A percentile compares a stretch with the other conserved stretches of the same genome.
Conservation (phyloP, 2,888 invertebrate species). For the Agapetus fuscipes region DNA sequence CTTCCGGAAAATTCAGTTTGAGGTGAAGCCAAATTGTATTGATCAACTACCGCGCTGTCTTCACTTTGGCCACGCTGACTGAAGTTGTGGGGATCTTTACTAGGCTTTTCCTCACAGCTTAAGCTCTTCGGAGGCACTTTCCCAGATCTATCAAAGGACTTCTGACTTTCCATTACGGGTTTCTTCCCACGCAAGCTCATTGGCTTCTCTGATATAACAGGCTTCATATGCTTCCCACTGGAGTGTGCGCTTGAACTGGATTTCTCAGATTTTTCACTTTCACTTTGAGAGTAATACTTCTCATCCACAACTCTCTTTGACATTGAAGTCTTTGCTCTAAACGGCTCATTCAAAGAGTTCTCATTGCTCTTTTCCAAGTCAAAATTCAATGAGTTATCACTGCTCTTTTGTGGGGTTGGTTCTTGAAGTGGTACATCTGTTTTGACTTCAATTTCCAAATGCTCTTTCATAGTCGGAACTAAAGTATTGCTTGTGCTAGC, state of each 20-base stretch:
- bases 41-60: constrained; percentile 37
- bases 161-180: constrained; percentile 22
- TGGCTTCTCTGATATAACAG: constrained; percentile 32
- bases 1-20: constrained; percentile 48
- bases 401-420: not conserved
- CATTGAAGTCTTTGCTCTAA: constrained; percentile 18
- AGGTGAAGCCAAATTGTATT: constrained; percentile 37
- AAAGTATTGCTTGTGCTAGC: constrained; percentile 70
- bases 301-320: constrained; percentile 28
- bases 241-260: constrained; percentile 44
- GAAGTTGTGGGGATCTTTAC: constrained; percentile 39
- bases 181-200: constrained; percentile 7
- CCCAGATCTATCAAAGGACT: constrained; percentile 33
- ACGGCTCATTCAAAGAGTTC: constrained; percentile 6
- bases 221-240: constrained; percentile 36
- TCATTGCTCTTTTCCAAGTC: constrained; percentile 10
- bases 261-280: constrained; percentile 45
- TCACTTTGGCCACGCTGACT: constrained; percentile 51
- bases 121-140: constrained; percentile 42
- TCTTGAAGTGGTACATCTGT: constrained; percentile 3
- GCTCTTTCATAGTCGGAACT: constrained; percentile 50
- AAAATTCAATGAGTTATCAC: not conserved
- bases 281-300: constrained; percentile 33
- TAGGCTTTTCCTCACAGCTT: constrained; percentile 39
- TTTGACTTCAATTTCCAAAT: constrained; percentile 25